Evolutionary conservation across 2,888 invertebrate species (phyloP).

Genomic region (Ethmia dodecea): DNA sequence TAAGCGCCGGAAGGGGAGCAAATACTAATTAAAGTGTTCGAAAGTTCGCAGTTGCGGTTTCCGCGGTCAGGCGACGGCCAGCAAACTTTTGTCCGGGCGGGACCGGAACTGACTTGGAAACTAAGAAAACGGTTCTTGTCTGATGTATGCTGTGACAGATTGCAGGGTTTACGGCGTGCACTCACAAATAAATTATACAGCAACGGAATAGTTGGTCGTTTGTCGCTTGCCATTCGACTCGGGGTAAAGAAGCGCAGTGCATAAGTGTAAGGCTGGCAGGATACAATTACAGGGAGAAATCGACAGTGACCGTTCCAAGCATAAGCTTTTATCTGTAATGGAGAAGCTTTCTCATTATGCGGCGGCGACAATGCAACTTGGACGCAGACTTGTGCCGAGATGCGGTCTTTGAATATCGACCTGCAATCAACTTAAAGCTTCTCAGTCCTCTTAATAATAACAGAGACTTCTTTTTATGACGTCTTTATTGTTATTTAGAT

Average conservation of each 20-base stretch:
- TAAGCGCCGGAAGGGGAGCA: constrained; percentile 29
- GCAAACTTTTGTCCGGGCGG: constrained; percentile 48
- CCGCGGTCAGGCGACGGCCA: constrained; percentile 36
- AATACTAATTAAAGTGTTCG: constrained; percentile 58
- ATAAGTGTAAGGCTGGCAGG: constrained; percentile 41
- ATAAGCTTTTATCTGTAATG: constrained; percentile 57
- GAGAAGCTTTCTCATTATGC: constrained; percentile 55
- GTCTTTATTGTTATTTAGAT: too few relatives aligned
- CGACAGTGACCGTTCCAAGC: constrained; percentile 46
- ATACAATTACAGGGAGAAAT: constrained; percentile 70
- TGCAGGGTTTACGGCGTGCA: constrained; percentile 21
- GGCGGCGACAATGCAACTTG: constrained; percentile 22
- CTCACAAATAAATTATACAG: constrained; percentile 22
- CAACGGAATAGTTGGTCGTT: constrained; percentile 24
- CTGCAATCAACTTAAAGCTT: too few relatives aligned
- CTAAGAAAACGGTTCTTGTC: constrained; percentile 32
- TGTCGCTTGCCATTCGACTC: constrained; percentile 10
- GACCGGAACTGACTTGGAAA: constrained; percentile 29
- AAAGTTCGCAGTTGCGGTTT: constrained; percentile 44
- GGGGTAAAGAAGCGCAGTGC: constrained; percentile 24
- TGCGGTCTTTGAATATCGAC: too few relatives aligned
- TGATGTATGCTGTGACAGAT: constrained; percentile 27
- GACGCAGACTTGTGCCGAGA: too few relatives aligned
- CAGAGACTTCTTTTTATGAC: too few relatives aligned
- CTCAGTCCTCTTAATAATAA: too few relatives aligned